Evolutionary conservation across 1,140 invertebrate species (phyloP).

Genomic region (Dendrolimus punctatus): DNA sequence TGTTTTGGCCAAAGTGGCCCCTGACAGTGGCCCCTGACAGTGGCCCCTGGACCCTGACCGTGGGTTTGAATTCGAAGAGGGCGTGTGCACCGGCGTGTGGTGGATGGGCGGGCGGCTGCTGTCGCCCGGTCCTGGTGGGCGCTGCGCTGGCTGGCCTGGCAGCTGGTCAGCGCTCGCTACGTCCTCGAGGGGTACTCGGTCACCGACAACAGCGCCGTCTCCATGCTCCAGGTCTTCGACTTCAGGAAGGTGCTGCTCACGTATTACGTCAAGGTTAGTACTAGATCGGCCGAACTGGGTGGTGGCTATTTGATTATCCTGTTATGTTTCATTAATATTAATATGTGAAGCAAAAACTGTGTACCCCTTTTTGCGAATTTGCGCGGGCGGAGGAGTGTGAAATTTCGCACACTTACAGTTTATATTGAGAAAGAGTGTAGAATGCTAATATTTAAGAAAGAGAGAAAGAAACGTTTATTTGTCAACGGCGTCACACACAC

Average conservation of each 20-base stretch:
- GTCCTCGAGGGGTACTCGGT: constrained; percentile 98
- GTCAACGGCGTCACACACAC: too few relatives aligned
- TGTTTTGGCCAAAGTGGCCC: constrained; percentile 5
- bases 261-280: constrained; percentile 94
- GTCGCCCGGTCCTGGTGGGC: constrained; percentile 94
- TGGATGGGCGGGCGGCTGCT: constrained; percentile 86
- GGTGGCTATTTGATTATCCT: too few relatives aligned
- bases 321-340: too few relatives aligned
- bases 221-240: constrained; percentile 98
- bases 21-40: too few relatives aligned
- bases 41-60: constrained; percentile 86
- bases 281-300: neutral
- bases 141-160: constrained; percentile 98
- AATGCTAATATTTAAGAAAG: too few relatives aligned
- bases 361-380: too few relatives aligned
- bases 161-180: constrained; percentile 94
- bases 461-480: too few relatives aligned
- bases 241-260: constrained; percentile 96
- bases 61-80: constrained; percentile 88
- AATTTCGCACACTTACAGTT: too few relatives aligned
- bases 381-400: too few relatives aligned
- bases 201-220: constrained; percentile 95
- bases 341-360: too few relatives aligned
- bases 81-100: constrained; percentile 67
- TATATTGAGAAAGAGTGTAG: too few relatives aligned